phyloP scores from a whole-genome alignment of 2,113 vertebrate genomes.

The Cranoglanis bouderius region DNA sequence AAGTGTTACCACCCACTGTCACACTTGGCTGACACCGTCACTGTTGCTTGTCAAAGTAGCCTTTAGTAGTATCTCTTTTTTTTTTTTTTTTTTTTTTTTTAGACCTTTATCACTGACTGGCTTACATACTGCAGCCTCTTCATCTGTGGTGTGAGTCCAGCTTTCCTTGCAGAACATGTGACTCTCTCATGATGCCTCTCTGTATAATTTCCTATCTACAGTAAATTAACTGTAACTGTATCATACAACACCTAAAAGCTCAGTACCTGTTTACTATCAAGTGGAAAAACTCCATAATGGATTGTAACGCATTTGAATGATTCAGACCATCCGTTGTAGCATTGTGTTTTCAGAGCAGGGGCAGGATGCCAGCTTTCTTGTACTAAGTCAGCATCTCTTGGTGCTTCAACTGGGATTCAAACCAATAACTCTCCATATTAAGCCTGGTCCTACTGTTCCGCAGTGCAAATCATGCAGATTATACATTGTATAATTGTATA shows the following conservation, averaged over 20 bases:
- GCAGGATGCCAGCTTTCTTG: not conserved
- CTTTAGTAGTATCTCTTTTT: not conserved
- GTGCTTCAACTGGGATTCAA: not conserved
- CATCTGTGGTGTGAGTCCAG: not conserved
- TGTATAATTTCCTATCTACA: not conserved
- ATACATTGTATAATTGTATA: not conserved
- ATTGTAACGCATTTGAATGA: not conserved
- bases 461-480: not conserved
- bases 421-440: not conserved
- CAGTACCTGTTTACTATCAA: not conserved
- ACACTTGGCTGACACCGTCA: not conserved
- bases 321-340: not conserved
- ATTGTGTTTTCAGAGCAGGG: not conserved
- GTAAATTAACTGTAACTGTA: not conserved
- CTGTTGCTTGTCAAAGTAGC: not conserved
- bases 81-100: conserved; percentile 40
- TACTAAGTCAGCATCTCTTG: conserved; percentile 15
- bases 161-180: not conserved
- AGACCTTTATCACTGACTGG: not conserved
- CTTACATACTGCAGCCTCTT: conserved; percentile 30
- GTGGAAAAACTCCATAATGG: not conserved
- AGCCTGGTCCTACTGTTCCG: not conserved
- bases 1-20: not conserved
- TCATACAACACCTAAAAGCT: not conserved
- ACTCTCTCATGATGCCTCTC: not conserved